Evolutionary conservation across 1,140 invertebrate species (phyloP).

Genomic region (Papilio glaucus): DNA sequence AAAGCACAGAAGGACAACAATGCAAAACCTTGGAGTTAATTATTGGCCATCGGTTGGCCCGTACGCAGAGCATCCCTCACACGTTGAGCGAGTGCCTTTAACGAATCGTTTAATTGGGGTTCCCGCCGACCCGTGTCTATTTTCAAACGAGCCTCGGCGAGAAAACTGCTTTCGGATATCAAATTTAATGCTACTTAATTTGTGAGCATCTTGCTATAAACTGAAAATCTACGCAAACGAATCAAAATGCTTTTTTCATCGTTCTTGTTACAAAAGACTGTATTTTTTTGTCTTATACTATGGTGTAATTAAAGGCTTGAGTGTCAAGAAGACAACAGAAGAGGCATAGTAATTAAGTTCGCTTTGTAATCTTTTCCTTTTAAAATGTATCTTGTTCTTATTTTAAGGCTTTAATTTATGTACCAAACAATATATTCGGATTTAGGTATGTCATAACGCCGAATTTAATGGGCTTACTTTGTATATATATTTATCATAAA

Average conservation of each 20-base stretch:
- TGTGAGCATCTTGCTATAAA: constrained; percentile 21
- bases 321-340: neutral
- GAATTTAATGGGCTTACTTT: too few species aligned
- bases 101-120: constrained; percentile 54
- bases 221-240: constrained; percentile 1
- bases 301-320: constrained; percentile 5
- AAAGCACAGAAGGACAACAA: neutral
- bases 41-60: constrained; percentile 42
- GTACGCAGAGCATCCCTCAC: constrained; percentile 37
- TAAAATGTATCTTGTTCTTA: too few species aligned
- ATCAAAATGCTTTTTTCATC: neutral
- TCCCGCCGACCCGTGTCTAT: constrained; percentile 45
- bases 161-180: constrained; percentile 21
- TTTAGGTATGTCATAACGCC: too few species aligned
- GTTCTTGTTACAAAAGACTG: neutral
- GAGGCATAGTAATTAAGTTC: neutral
- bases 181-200: constrained; percentile 34
- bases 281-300: neutral
- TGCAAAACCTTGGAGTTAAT: constrained; percentile 17
- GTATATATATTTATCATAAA: too few species aligned
- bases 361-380: neutral
- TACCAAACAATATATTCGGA: too few species aligned
- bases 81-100: constrained; percentile 42
- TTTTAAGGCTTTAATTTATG: too few species aligned
- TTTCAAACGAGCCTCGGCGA: constrained; percentile 43